A percentile compares a stretch with the other conserved stretches of the same genome.
These are phyloP conservation scores for Gerris lacustris DNA, from an alignment of 2,888 invertebrate species.

Conservation along the genomic window DNA sequence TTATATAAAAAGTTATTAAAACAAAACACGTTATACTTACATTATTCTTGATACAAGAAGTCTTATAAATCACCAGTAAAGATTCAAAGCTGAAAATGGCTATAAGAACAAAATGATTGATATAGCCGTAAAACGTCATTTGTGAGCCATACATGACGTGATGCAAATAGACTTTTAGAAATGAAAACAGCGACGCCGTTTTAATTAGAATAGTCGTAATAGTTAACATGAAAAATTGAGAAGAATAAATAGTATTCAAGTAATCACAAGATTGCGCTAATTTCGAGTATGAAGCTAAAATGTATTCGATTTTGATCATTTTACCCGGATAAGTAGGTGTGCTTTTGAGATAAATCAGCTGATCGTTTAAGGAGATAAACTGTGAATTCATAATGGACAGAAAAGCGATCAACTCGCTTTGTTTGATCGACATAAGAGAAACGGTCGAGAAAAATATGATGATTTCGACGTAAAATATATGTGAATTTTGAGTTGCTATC, in stretches of 20 bases:
- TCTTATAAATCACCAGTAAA: neutral
- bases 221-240: neutral
- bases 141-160: neutral
- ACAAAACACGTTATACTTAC: neutral
- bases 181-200: neutral
- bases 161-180: neutral
- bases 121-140: neutral
- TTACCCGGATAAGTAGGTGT: neutral
- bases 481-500: neutral
- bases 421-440: neutral
- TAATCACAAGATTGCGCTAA: neutral
- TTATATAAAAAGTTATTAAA: too few relatives aligned
- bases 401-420: neutral
- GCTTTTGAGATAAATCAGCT: neutral
- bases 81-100: neutral
- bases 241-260: neutral
- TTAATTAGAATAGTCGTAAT: neutral
- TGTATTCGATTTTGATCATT: neutral
- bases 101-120: neutral
- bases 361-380: neutral
- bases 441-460: neutral
- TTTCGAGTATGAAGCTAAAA: neutral
- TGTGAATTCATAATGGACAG: neutral
- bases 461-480: neutral
- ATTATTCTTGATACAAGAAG: neutral